Percentiles rank a stretch among this genome's conserved stretches.
These are phyloP conservation scores for Acleris cristana DNA, from an alignment of 2,888 invertebrate genomes.

Conservation along the genomic window DNA sequence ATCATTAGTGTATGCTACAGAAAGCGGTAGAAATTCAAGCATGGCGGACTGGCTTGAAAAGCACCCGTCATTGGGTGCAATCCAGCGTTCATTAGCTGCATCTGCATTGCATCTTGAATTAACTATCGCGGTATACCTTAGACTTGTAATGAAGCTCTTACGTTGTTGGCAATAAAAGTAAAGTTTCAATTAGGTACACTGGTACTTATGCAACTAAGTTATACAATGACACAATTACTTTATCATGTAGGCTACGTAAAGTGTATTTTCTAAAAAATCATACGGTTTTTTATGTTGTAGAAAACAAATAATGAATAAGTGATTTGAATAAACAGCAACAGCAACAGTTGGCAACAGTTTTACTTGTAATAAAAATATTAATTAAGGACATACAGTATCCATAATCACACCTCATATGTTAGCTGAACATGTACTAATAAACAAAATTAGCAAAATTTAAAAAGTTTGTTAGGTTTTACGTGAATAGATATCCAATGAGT, in stretches of 20 bases:
- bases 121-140: conserved; percentile 8
- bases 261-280: too few species aligned
- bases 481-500: too few species aligned
- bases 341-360: too few species aligned
- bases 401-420: too few species aligned
- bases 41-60: conserved; percentile 15
- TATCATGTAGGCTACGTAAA: background rate
- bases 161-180: conserved; percentile 16
- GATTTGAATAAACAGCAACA: too few species aligned
- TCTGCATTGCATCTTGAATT: conserved; percentile 23
- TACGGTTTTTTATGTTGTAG: too few species aligned
- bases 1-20: conserved; percentile 17
- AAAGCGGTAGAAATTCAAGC: conserved; percentile 18
- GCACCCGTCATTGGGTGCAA: conserved; percentile 18
- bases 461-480: too few species aligned
- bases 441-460: too few species aligned
- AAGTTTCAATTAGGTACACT: conserved; percentile 2
- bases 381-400: too few species aligned
- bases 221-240: conserved; percentile 1
- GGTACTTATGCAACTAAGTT: background rate
- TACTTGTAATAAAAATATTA: too few species aligned
- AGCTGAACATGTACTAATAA: too few species aligned
- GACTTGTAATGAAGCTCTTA: conserved; percentile 13
- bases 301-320: too few species aligned
- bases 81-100: conserved; percentile 20